Evolutionary conservation across 2,888 invertebrate genomes (phyloP).

Genomic region (Micropterix aruncella): DNA sequence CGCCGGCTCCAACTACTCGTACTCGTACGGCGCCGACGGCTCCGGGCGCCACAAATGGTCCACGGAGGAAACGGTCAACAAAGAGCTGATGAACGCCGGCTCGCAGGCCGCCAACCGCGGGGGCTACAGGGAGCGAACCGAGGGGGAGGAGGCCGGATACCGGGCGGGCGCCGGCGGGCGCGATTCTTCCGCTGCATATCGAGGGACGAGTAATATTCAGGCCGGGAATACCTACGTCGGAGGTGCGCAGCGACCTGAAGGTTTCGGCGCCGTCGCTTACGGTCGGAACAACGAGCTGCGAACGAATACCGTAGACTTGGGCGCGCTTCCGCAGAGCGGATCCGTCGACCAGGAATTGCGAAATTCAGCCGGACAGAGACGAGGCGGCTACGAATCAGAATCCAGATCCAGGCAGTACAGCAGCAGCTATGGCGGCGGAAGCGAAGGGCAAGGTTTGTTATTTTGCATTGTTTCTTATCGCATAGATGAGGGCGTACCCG

Average conservation of each 20-base stretch:
- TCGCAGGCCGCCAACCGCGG: constrained; percentile 15
- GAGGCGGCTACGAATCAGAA: neutral
- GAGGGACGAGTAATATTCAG: neutral
- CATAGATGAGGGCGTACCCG: no score
- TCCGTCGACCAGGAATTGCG: constrained; percentile 1
- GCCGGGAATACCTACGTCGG: neutral
- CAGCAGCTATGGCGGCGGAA: neutral
- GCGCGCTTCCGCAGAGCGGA: neutral
- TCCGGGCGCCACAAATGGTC: constrained; percentile 22
- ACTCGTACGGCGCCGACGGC: neutral
- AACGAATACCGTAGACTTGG: constrained; percentile 1
- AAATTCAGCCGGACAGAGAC: neutral
- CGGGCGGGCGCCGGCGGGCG: constrained; percentile 13
- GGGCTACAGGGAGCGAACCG: neutral
- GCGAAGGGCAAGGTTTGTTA: neutral
- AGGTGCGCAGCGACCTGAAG: neutral
- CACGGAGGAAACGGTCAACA: constrained; percentile 34
- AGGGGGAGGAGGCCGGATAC: neutral
- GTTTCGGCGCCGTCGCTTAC: neutral
- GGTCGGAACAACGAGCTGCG: constrained; percentile 1
- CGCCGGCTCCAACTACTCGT: neutral
- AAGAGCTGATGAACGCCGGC: constrained; percentile 29
- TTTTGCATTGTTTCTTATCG: neutral
- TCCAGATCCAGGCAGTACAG: no score
- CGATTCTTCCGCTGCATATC: neutral